Percentiles rank a stretch among this genome's conserved stretches.
Conservation (phyloP, 2,797 vertebrate species). For the Xenops minutus region DNA sequence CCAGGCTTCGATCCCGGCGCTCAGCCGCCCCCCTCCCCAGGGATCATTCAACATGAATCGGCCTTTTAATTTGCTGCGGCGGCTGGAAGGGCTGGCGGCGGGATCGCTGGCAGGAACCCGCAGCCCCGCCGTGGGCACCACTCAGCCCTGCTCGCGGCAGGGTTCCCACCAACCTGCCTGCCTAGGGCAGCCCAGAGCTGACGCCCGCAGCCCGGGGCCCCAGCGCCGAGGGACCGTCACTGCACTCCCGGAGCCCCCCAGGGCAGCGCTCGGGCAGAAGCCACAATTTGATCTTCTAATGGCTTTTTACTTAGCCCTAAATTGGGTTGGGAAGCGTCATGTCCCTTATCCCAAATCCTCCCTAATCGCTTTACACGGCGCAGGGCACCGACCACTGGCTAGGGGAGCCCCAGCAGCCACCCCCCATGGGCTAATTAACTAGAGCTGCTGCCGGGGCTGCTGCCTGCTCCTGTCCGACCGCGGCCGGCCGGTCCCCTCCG, state of each 20-base stretch:
- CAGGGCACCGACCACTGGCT: background rate
- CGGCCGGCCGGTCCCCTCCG: background rate
- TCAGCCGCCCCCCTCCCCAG: conserved; percentile 54
- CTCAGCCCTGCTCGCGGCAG: background rate
- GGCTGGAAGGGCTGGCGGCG: conserved; percentile 67
- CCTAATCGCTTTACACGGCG: background rate
- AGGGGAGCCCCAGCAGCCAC: background rate
- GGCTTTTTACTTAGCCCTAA: conserved; percentile 30
- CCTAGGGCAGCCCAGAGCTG: background rate
- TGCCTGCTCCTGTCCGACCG: background rate
- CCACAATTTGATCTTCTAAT: background rate
- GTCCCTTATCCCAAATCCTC: conserved; percentile 10
- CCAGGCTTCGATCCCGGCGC: conserved; percentile 50
- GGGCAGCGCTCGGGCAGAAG: background rate
- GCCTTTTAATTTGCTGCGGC: conserved; percentile 81
- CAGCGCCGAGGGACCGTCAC: background rate
- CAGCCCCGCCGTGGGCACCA: conserved; percentile 24
- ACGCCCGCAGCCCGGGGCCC: too few relatives aligned
- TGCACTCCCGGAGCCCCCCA: background rate
- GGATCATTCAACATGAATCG: conserved; percentile 78
- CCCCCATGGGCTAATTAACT: background rate
- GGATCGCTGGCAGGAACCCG: conserved; percentile 64
- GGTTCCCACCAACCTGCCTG: background rate
- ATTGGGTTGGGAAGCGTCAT: conserved; percentile 24
- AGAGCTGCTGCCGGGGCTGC: background rate